phyloP scores from a whole-genome alignment of 2,113 vertebrate genomes.

The Vulpes ferrilata region DNA sequence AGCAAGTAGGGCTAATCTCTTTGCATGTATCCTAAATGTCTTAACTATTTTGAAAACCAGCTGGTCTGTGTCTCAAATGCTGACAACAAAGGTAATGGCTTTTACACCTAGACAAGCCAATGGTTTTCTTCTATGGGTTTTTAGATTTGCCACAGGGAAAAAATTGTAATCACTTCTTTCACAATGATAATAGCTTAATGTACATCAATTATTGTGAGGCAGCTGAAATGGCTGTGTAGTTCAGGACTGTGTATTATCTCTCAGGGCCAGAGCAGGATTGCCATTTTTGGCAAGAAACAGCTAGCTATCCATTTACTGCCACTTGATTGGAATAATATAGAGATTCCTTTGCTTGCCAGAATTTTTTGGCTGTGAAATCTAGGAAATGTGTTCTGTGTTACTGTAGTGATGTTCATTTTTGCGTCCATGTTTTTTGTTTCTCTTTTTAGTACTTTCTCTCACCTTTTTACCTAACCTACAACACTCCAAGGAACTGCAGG shows the following conservation, averaged over 20 bases:
- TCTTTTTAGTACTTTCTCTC: not conserved
- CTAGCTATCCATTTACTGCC: conserved; percentile 66
- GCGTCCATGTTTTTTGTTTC: not conserved
- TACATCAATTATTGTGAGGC: conserved; percentile 69
- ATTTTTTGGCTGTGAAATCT: conserved; percentile 71
- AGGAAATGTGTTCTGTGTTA: conserved; percentile 36
- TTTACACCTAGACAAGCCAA: conserved; percentile 51
- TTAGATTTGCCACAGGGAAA: conserved; percentile 67
- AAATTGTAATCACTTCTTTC: conserved; percentile 54
- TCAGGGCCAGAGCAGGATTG: conserved; percentile 76
- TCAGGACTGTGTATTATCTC: conserved; percentile 78
- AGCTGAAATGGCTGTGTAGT: conserved; percentile 73
- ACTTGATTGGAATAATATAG: conserved; percentile 78
- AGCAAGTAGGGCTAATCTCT: conserved; percentile 29
- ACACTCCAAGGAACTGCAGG: not conserved
- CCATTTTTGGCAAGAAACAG: conserved; percentile 74
- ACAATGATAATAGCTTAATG: conserved; percentile 72
- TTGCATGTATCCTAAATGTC: not conserved
- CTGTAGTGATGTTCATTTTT: conserved; percentile 45
- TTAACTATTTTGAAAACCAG: conserved; percentile 51
- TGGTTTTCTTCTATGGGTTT: conserved; percentile 40
- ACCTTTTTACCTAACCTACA: not conserved
- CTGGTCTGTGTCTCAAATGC: conserved; percentile 55
- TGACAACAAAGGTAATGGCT: conserved; percentile 66
- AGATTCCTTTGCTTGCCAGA: conserved; percentile 67